Percentiles rank a stretch among this genome's conserved stretches.
Evolutionary conservation across 1,140 invertebrate genomes (phyloP).

Genomic region (Pollicipes pollicipes): DNA sequence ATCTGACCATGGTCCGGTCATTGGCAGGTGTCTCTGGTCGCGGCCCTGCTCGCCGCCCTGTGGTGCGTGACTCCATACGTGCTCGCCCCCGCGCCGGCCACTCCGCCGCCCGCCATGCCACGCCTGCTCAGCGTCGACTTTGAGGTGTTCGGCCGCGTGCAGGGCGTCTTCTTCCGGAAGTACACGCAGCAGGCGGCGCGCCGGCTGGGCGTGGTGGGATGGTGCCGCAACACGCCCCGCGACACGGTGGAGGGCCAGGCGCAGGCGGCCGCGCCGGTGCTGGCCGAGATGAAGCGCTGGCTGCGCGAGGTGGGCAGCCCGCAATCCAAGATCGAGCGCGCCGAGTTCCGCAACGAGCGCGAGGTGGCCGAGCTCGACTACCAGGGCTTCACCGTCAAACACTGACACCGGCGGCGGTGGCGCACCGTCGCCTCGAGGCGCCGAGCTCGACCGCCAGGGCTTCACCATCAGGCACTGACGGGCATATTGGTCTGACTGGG

Average conservation of each 20-base stretch:
- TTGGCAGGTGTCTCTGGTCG: too few species aligned
- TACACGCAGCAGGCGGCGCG: slow-evolving; percentile 17
- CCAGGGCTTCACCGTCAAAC: neutral
- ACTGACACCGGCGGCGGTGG: too few species aligned
- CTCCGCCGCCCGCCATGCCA: slow-evolving; percentile 3
- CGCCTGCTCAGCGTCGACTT: slow-evolving; percentile 13
- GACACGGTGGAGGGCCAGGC: slow-evolving; percentile 17
- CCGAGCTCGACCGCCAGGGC: too few species aligned
- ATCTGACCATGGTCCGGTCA: too few species aligned
- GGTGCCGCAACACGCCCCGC: slow-evolving; percentile 16
- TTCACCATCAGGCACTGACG: too few species aligned
- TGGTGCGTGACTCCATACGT: too few species aligned
- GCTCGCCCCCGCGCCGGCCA: too few species aligned
- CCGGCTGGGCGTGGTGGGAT: slow-evolving; percentile 15
- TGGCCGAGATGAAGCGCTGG: slow-evolving; percentile 8
- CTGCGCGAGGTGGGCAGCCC: neutral
- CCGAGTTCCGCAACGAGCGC: neutral
- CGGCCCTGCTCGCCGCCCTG: too few species aligned
- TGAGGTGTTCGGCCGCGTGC: slow-evolving; percentile 18
- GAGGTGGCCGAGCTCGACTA: neutral
- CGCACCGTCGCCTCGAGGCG: too few species aligned
- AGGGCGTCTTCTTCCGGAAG: slow-evolving; percentile 19
- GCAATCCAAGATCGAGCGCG: neutral
- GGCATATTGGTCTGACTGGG: too few species aligned
- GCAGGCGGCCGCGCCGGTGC: slow-evolving; percentile 7